Percentiles rank a stretch among this genome's conserved stretches.
These are phyloP conservation scores for Falco rusticolus DNA, from an alignment of 2,797 vertebrate species.

Conservation along the genomic window DNA sequence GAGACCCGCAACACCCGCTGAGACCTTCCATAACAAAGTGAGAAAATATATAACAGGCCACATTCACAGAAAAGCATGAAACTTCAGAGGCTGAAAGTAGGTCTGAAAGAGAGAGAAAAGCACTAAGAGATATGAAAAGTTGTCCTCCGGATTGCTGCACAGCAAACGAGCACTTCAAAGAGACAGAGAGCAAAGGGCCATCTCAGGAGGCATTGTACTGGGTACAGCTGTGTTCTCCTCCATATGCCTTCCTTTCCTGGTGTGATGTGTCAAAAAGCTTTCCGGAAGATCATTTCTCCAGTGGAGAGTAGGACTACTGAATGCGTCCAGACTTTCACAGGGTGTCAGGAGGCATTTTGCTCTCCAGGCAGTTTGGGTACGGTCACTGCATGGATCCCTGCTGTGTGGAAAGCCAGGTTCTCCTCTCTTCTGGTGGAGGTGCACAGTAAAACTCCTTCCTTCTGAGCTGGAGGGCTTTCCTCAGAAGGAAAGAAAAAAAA, in stretches of 20 bases:
- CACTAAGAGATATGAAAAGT: background rate
- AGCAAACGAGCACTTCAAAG: background rate
- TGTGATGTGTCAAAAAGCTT: background rate
- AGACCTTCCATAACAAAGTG: background rate
- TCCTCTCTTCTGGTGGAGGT: background rate
- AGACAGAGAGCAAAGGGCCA: background rate
- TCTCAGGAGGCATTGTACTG: background rate
- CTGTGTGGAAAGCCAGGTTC: background rate
- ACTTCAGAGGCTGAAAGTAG: background rate
- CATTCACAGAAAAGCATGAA: background rate
- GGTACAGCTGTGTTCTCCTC: background rate
- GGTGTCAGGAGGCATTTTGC: background rate
- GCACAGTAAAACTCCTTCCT: background rate
- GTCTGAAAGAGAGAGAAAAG: background rate
- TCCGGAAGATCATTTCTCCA: background rate
- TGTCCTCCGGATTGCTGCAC: background rate
- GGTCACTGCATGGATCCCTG: background rate
- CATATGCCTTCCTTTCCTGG: background rate
- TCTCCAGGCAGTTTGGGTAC: background rate
- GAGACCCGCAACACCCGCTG: background rate
- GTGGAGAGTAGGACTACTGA: background rate
- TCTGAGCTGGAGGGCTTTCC: background rate
- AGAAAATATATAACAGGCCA: background rate
- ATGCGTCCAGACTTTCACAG: background rate
- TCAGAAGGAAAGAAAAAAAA: background rate